phyloP scores from a whole-genome alignment of 2,888 invertebrate species.

The Latrodectus elegans region DNA sequence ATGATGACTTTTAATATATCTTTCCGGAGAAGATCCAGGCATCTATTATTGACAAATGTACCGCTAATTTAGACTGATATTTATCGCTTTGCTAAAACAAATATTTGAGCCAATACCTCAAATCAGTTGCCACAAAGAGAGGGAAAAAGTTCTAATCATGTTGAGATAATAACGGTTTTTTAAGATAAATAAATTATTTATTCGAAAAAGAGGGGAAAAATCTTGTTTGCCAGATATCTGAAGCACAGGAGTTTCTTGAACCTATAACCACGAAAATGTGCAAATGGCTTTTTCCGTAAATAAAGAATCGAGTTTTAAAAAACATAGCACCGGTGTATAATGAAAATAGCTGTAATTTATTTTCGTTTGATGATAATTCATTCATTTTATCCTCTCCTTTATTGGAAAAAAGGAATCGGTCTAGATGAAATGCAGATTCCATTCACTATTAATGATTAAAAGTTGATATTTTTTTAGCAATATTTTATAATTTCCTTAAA shows the following conservation, averaged over 20 bases:
- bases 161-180: constrained; percentile 66
- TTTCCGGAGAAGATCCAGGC: constrained; percentile 58
- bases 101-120: constrained; percentile 67
- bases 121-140: constrained; percentile 39
- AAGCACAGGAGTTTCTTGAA: constrained; percentile 53
- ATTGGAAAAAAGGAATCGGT: constrained; percentile 40
- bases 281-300: constrained; percentile 39
- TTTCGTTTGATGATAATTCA: constrained; percentile 47
- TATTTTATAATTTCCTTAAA: too few species aligned
- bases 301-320: constrained; percentile 48
- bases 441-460: not conserved
- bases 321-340: constrained; percentile 15
- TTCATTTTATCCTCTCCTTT: constrained; percentile 41
- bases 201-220: constrained; percentile 34
- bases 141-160: constrained; percentile 45
- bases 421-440: constrained; percentile 19
- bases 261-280: constrained; percentile 21
- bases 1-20: constrained; percentile 67
- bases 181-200: constrained; percentile 66
- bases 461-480: too few species aligned
- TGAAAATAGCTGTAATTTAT: constrained; percentile 53
- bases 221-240: constrained; percentile 2
- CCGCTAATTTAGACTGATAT: constrained; percentile 65
- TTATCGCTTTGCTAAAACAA: constrained; percentile 67
- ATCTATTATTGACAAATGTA: constrained; percentile 67